Evolutionary conservation across 1,140 invertebrate species (phyloP), one percentile per base, ranked within the genome.

Genomic region (Aphelenchoides avenae): DNA sequence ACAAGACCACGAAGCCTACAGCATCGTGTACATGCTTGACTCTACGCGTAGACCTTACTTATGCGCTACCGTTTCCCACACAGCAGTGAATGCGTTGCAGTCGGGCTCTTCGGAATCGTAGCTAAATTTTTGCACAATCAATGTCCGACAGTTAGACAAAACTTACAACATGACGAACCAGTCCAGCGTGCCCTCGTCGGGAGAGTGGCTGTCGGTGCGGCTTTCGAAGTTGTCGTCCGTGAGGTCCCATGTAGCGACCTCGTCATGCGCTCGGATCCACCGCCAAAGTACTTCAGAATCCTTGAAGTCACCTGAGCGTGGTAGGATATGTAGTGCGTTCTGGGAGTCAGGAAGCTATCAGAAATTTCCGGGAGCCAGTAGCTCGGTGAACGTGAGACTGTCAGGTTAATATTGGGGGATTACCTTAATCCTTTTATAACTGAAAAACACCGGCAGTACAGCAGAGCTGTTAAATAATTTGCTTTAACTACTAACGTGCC

Each of bases 121-220:
- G 44, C 68, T 71, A 70, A 41, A 26, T 34, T 3, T 1, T 52
- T 11, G 26, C 13, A 13, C n/a, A 13, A 47, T n/a, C n/a, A 27
- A 54, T 61, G 15, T 57, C 63, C 66, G n/a, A n/a, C 33, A 20
- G 37, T 15, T n/a, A 20, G 18, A 48, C 11, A n/a, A 7, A 37
- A 70, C 66, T 67, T 67, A 68, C 55, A 75, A 75, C 75, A 75
- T 77, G n/a, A 75, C 75, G 57, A 75, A 71, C 73, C 73, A 75
- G 46, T 75, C 75, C 9, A 75, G 53, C 26, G 62, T 34, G 11
- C 75, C 75, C 50, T 77, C 75, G 39, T 77, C 73, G 30, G 73
- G 73, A 31, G 69, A 75, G 49, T 61, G 59, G 27, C 54, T 58
- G 57, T 75, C 73, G n/a, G 73, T 75, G 13, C 58, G 46, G 24